phyloP scores from a whole-genome alignment of 2,113 vertebrate species.

The Odobenus rosmarus region DNA sequence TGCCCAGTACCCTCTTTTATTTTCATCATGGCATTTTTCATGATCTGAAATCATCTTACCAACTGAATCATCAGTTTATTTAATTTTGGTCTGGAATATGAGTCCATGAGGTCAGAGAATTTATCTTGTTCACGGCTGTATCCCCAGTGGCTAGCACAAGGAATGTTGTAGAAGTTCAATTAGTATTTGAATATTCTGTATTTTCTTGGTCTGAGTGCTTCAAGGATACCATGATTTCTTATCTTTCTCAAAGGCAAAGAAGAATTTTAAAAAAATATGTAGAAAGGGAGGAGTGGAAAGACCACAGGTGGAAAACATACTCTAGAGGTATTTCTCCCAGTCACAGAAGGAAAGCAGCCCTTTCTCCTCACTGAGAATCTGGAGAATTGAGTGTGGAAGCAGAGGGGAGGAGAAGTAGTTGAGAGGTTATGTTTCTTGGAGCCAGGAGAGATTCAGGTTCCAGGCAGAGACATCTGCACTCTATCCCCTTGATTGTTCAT shows the following conservation, averaged over 20 bases:
- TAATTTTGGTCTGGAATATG: not conserved
- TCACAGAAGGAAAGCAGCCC: not conserved
- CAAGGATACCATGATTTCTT: conserved; percentile 9
- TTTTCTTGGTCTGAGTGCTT: not conserved
- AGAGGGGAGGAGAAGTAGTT: not conserved
- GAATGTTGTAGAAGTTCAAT: not conserved
- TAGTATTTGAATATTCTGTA: not conserved
- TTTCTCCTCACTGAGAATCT: not conserved
- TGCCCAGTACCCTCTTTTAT: not conserved
- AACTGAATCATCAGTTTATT: not conserved
- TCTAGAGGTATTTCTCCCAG: not conserved
- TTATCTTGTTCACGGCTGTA: conserved; percentile 4
- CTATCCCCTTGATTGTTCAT: not conserved
- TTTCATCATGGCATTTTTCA: not conserved
- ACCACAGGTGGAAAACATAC: not conserved
- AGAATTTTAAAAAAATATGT: not conserved
- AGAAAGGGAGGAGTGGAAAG: not conserved
- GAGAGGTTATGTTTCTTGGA: not conserved
- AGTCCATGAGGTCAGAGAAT: conserved; percentile 1
- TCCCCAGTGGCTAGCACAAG: not conserved
- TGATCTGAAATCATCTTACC: conserved; percentile 46
- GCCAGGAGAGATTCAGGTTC: not conserved
- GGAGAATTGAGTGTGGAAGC: not conserved
- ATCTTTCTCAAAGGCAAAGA: not conserved
- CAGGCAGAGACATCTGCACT: not conserved